Base-by-base conservation (phyloP, 2,888 invertebrate species). In the Chironomus tentans region DNA sequence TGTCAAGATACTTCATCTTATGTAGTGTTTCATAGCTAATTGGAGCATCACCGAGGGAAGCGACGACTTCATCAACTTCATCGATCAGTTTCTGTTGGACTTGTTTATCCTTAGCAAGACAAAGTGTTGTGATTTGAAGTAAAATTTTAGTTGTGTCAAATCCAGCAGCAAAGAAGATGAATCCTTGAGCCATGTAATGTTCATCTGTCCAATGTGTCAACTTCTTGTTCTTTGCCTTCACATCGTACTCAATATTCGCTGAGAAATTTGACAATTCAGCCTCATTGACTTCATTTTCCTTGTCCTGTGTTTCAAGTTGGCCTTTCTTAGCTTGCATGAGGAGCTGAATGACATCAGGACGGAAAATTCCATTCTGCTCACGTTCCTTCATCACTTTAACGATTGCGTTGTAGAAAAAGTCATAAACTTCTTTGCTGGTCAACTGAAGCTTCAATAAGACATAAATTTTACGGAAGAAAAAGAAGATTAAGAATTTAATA, bases 1-100 rank as follows among this genome's bases (percentile, higher is more conserved):
- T 88, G 76, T 89, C 89, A 83, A 89, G 80, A 77, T 89, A 89
- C 22, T 84, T 84, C 87, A 89, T 85, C 56, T 83, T 83, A 76
- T 85, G 83, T 0, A 89, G 81, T 0, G 83, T 82, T 47, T 86
- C 87, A 78, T 87, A 89, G 68, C 83, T 84, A 0, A 88, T 80
- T 15, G 82, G 2, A 38, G 10, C 83, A 0, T 82, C 84, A 5
- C 83, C 82, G 4, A 84, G 76, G 13, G 83, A 83, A 0, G 78
- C 79, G 4, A 85, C 81, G 1, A 85, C 83, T 22, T 86, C 85
- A 22, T 82, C 84, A 47, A 90, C 86, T 82, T 90, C 89, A 62
- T 84, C 79, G 1, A 83, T 83, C 0, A 90, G 81, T 75, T 81
- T 85, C 2, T 85, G 83, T 80, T 90, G 90, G 0, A 88, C 81